Base-by-base conservation (phyloP, 2,113 vertebrate species). In the Epinephelus lanceolatus region DNA sequence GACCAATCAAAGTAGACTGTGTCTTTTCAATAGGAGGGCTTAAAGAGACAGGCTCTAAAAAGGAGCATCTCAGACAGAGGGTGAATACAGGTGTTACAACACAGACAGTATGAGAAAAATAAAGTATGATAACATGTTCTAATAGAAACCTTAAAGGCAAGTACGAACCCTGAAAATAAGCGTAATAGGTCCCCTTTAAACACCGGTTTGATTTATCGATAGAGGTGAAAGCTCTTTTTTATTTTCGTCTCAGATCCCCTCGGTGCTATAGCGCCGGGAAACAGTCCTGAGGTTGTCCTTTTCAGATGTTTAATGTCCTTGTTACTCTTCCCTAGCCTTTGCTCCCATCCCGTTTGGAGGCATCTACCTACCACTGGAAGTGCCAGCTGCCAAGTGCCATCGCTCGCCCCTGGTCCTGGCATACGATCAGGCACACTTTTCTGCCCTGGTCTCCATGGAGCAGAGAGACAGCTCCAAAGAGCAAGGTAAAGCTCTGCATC, bases 261-360 rank as follows among this genome's bases (percentile, higher is more conserved):
- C 33, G 13, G 37, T 71, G 51, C 0, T 55, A 49, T 57, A 12
- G 53, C 9, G 2, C 33, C 14, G 12, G 18, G 18, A 60, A 23
- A 57, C 21, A 12, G 40, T 51, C 27, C 68, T 5, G 57, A 3
- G 57, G 68, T 66, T 7, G 6, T 2, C 0, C 19, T 80, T 80
- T 60, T 18, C n/a, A 18, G 13, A 30, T 59, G 18, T 70, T 55
- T 78, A 80, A 80, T 0, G 21, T 53, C 42, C 51, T 71, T 61
- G 4, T 67, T 40, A 0, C 33, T 53, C 19, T 18, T 45, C 68
- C 61, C 4, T 52, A 99, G 98, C 98, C 0, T 99, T 99, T 49
- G 98, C 98, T 13, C 98, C 98, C 2, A 99, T 99, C 84, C 98
- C 98, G 0, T 99, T 99, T 57, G 98, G 98, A 78, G 98, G 98